Base-by-base conservation (phyloP, 2,888 invertebrate species). In the Cheilosia urbana region DNA sequence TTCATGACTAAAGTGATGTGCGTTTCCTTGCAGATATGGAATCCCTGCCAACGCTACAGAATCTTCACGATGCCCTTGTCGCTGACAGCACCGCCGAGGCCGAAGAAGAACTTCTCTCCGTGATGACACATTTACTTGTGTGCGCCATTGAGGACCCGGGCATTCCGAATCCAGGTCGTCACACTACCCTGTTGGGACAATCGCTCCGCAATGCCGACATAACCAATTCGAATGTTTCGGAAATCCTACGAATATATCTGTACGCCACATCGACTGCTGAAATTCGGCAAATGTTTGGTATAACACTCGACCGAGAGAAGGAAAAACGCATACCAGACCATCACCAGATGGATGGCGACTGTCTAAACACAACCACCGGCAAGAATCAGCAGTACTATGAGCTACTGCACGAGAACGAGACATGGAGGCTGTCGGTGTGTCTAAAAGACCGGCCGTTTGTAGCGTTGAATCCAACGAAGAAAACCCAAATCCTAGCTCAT, bases 131-230 rank as follows among this genome's bases (percentile, higher is more conserved):
- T 91, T 93, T 99, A 27, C 93, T 98, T 30, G 96, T 97, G 37
- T 97, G 97, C 91, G 98, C 98, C 87, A 96, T 98, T 92, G 98
- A 98, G 93, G 98, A 98, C 93, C 98, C 96, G 2, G 98, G 97
- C 0, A 97, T 97, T 82, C 97, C 97, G 0, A 97, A 97, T 92
- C 97, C 97, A 0, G 96, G 96, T 0, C 93, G 97, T 0, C 97
- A 98, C 90, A 96, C 97, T 0, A 98, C 98, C 0, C 94, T 97
- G 7, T 93, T 98, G 3, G 98, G 98, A 0, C 98, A 98, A 92
- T 97, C 97, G 85, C 94, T 99, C 62, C 94, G 97, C 2, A 95
- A 95, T 89, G 96, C 98, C 87, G 98, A 98, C 78, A 96, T 99
- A 65, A 98, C 97, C 0, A 97, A 97, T 78, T 95, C 96, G 24